Conservation (phyloP, 2,888 invertebrate species). For the Phorcus lineatus region DNA sequence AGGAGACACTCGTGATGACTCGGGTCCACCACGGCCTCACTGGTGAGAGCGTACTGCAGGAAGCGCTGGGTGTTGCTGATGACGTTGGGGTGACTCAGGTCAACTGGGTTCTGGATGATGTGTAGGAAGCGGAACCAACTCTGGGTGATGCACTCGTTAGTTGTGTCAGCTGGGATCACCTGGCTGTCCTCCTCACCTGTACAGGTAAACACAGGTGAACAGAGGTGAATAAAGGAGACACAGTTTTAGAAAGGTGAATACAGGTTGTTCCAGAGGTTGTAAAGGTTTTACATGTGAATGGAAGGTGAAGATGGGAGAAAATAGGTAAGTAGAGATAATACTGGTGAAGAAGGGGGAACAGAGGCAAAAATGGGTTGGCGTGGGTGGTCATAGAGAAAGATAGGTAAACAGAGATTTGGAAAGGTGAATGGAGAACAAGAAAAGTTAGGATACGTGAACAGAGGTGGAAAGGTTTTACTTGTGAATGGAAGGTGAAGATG, state of each 20-base stretch:
- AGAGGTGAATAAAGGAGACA: constrained; percentile 24
- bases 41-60: constrained; percentile 87
- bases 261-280: too few relatives aligned
- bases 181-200: constrained; percentile 89
- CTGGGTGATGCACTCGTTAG: constrained; percentile 90
- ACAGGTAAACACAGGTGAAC: constrained; percentile 27
- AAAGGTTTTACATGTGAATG: too few relatives aligned
- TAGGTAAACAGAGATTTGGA: too few relatives aligned
- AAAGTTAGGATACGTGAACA: too few relatives aligned
- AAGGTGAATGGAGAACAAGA: too few relatives aligned
- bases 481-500: too few relatives aligned
- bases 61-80: constrained; percentile 85
- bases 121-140: constrained; percentile 96
- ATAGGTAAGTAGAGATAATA: too few relatives aligned
- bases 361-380: too few relatives aligned
- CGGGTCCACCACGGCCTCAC: constrained; percentile 87
- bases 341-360: too few relatives aligned
- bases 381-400: too few relatives aligned
- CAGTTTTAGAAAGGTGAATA: background rate
- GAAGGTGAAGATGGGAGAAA: too few relatives aligned
- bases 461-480: too few relatives aligned
- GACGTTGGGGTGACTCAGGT: constrained; percentile 78
- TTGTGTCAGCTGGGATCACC: constrained; percentile 89
- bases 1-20: constrained; percentile 83
- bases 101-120: constrained; percentile 95